phyloP scores from a whole-genome alignment of 2,797 vertebrate species.

The Melopsittacus undulatus region DNA sequence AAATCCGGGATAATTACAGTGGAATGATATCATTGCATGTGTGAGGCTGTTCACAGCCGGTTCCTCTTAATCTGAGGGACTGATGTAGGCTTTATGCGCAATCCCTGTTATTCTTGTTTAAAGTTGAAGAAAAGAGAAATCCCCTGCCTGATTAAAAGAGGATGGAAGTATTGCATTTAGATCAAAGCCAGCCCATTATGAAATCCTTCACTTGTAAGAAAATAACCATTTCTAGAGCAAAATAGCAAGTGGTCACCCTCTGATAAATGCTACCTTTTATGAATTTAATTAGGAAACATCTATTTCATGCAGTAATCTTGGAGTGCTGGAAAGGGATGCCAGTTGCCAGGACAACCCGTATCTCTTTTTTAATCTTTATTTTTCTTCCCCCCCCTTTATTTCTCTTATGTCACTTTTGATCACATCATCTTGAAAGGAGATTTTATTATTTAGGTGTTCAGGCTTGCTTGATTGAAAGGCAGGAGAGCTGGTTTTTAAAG shows the following conservation, averaged over 20 bases:
- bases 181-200: background rate
- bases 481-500: background rate
- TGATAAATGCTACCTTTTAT: background rate
- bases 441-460: constrained; percentile 26
- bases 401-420: constrained; percentile 55
- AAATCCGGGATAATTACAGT: background rate
- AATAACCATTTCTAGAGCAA: background rate
- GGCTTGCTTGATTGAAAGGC: background rate
- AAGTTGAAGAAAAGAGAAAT: background rate
- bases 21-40: background rate
- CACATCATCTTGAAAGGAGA: constrained; percentile 32
- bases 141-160: background rate
- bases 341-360: constrained; percentile 39
- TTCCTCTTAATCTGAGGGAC: background rate
- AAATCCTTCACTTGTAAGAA: background rate
- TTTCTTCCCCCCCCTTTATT: background rate
- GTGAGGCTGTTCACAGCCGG: background rate
- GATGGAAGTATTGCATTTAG: background rate
- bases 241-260: background rate
- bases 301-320: background rate
- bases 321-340: background rate
- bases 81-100: background rate
- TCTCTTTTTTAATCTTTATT: background rate
- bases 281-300: constrained; percentile 38
- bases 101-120: background rate